phyloP scores from a whole-genome alignment of 2,113 vertebrate genomes.

The Uria aalge region DNA sequence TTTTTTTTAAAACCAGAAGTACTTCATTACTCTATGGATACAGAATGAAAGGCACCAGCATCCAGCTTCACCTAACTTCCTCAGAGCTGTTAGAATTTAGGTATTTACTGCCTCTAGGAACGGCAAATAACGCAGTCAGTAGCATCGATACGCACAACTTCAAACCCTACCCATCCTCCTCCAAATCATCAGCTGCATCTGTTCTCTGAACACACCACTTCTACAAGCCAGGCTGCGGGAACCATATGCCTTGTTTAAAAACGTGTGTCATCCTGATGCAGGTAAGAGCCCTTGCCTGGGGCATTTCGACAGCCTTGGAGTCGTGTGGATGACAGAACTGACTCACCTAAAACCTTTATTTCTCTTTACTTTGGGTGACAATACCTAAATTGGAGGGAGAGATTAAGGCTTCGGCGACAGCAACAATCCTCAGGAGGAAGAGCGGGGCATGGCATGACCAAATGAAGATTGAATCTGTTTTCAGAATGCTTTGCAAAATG shows the following conservation, averaged over 20 bases:
- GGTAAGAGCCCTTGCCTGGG: not conserved
- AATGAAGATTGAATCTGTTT: not conserved
- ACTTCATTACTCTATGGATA: not conserved
- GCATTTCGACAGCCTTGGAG: not conserved
- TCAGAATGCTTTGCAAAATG: not conserved
- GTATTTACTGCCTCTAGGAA: not conserved
- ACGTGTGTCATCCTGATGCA: not conserved
- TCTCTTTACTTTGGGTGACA: not conserved
- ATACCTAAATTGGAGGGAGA: not conserved
- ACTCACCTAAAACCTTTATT: not conserved
- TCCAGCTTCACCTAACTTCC: not conserved
- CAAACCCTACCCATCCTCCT: not conserved
- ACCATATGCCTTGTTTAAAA: not conserved
- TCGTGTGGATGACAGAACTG: not conserved
- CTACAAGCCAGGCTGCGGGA: not conserved
- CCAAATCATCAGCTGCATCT: not conserved
- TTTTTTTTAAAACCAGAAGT: not conserved
- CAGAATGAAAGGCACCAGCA: not conserved
- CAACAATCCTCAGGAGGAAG: not conserved
- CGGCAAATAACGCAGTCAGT: not conserved
- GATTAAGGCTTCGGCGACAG: not conserved
- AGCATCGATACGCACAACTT: not conserved
- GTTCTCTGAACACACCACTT: not conserved
- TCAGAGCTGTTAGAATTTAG: not conserved
- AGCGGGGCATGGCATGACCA: rapidly evolving